Evolutionary conservation across 2,113 vertebrate species (phyloP), one percentile per base, ranked within the genome.

Genomic region (Mesitornis unicolor): DNA sequence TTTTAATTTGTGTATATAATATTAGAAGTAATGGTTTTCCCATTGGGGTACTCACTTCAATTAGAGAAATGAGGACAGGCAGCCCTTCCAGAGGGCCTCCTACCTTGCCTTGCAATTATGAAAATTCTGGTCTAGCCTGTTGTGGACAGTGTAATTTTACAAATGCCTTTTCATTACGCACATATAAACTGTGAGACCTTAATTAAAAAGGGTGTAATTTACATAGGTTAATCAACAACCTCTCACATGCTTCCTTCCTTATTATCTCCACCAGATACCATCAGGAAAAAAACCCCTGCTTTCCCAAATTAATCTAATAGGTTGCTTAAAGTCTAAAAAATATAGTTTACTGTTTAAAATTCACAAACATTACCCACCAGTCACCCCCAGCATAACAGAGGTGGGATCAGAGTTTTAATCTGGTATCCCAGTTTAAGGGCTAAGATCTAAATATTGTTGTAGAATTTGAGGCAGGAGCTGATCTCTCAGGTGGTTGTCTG

Each of bases 1-100:
- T 92, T 98, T 97, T 98, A 98, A 98, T 98, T 96, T 97, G 97
- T 97, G 94, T 94, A 85, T 90, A 89, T 95, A 95, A 97, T 96
- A 97, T 94, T 91, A 97, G 95, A 97, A 97, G 95, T 84, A 96
- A 92, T 82, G 43, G 77, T 87, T 84, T 87, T 95, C 97, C 96
- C 96, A 88, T 24, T 76, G 92, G 95, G 91, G 69, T 77, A 94
- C 84, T 98, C 91, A 92, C 78, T 95, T 96, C 84, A 93, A 94
- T 94, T 93, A 98, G 95, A 95, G 85, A 97, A 98, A 98, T 84
- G 95, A 97, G 93, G 95, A 93, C 61, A 96, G 94, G 90, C 92
- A 93, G 83, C 54, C 84, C 84, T 96, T 92, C 84, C 64, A 53
- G 74, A 89, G 79, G 83, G 76, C 70, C 86, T 96, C 85, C 84